Conservation (phyloP, 2,888 invertebrate genomes). For the Hirtodrosophila cameraria region DNA sequence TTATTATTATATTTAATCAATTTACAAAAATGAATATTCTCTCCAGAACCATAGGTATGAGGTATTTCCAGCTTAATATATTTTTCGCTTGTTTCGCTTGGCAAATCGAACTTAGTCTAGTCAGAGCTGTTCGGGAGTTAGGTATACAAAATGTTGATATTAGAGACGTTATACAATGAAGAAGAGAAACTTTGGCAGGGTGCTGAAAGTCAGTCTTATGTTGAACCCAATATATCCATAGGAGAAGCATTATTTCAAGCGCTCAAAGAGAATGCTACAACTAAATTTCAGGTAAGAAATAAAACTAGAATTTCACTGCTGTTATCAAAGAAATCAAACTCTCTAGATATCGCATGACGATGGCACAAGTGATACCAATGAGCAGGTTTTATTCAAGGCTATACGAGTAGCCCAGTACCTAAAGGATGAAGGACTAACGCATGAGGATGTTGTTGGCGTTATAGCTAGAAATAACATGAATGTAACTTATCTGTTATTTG, state of each 20-base stretch:
- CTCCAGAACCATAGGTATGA: too few relatives aligned
- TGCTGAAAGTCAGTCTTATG: background rate
- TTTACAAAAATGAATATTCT: too few relatives aligned
- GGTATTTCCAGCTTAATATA: background rate
- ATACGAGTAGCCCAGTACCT: slow-evolving; percentile 51
- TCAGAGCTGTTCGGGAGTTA: background rate
- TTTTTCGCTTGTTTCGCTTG: background rate
- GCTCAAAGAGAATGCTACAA: slow-evolving; percentile 25
- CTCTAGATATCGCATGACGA: slow-evolving; percentile 48
- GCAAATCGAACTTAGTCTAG: slow-evolving; percentile 10
- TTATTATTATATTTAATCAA: too few relatives aligned
- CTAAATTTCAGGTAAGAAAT: slow-evolving; percentile 31
- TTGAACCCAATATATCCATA: slow-evolving; percentile 15
- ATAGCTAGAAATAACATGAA: slow-evolving; percentile 48
- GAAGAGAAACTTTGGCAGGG: slow-evolving; percentile 28
- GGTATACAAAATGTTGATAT: slow-evolving; percentile 20
- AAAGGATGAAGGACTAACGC: slow-evolving; percentile 35
- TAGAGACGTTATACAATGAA: slow-evolving; percentile 31
- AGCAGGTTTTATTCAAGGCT: slow-evolving; percentile 36
- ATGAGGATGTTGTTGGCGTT: slow-evolving; percentile 63
- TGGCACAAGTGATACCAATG: slow-evolving; percentile 39
- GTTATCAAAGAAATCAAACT: background rate
- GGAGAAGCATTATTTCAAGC: slow-evolving; percentile 35
- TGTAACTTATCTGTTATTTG: slow-evolving; percentile 54
- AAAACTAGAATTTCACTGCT: background rate